A percentile compares a stretch with the other conserved stretches of the same genome.
Conservation (phyloP, 2,113 vertebrate genomes). For the Cheirogaleus medius region DNA sequence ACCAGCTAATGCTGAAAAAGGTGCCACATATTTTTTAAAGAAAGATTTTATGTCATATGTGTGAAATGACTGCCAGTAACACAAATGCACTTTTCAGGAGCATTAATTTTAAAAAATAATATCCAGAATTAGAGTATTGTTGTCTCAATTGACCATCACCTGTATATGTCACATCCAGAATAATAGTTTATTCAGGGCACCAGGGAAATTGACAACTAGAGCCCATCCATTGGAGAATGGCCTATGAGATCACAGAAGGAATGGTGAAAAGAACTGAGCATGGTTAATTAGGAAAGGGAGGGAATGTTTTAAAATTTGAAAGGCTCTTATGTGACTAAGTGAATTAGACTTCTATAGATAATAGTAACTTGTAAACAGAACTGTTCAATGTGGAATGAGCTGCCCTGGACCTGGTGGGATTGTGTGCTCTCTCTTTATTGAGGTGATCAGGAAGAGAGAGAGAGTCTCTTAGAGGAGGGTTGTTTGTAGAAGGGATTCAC, state of each 20-base stretch:
- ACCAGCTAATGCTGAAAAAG: not conserved
- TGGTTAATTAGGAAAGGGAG: not conserved
- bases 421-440: not conserved
- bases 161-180: not conserved
- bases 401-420: not conserved
- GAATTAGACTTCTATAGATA: not conserved
- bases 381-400: not conserved
- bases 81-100: not conserved
- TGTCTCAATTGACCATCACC: not conserved
- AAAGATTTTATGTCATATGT: not conserved
- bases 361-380: not conserved
- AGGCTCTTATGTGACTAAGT: not conserved
- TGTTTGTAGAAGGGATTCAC: not conserved
- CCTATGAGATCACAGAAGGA: not conserved
- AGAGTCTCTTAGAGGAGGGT: not conserved
- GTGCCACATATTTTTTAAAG: not conserved
- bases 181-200: not conserved
- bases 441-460: not conserved
- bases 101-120: slow-evolving; percentile 22
- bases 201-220: not conserved
- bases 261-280: not conserved
- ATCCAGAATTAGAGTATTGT: not conserved
- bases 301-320: not conserved
- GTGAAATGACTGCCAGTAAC: not conserved
- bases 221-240: not conserved